Evolutionary conservation across 2,113 vertebrate species (phyloP).

Genomic region (Chitala chitala): DNA sequence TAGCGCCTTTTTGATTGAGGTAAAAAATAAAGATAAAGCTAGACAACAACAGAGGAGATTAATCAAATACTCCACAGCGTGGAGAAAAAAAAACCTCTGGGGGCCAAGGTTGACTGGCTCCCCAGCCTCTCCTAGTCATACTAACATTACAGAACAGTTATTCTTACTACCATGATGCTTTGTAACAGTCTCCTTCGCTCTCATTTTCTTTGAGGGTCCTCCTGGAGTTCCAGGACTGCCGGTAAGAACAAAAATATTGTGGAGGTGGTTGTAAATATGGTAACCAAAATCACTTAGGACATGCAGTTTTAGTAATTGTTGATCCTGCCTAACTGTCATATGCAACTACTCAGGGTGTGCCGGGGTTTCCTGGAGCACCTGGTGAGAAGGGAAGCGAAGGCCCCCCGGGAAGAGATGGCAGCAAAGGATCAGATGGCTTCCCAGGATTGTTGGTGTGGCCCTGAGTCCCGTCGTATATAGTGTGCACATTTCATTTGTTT

Average conservation of each 20-base stretch:
- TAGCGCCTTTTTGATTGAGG: no score
- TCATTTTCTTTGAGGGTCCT: constrained; percentile 56
- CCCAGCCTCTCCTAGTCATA: no score
- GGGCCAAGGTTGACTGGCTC: no score
- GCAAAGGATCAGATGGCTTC: constrained; percentile 74
- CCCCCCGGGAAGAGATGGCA: constrained; percentile 68
- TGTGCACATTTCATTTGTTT: no score
- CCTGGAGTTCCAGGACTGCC: constrained; percentile 61
- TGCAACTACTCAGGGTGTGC: constrained; percentile 49
- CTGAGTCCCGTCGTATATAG: no score
- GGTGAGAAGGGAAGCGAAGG: constrained; percentile 60
- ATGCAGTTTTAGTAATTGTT: not conserved
- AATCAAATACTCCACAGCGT: no score
- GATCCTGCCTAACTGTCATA: not conserved
- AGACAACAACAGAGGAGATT: no score
- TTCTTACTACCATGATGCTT: not conserved
- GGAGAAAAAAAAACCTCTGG: no score
- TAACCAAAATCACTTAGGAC: not conserved
- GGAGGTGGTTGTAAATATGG: not conserved
- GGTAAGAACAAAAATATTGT: constrained; percentile 44
- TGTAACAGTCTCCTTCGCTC: not conserved
- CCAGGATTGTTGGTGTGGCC: constrained; percentile 73
- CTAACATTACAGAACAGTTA: no score
- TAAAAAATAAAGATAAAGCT: no score
- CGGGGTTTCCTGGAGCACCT: constrained; percentile 49